These are phyloP conservation scores for Megalopta genalis DNA, from an alignment of 1,140 invertebrate species.

Conservation along the genomic window DNA sequence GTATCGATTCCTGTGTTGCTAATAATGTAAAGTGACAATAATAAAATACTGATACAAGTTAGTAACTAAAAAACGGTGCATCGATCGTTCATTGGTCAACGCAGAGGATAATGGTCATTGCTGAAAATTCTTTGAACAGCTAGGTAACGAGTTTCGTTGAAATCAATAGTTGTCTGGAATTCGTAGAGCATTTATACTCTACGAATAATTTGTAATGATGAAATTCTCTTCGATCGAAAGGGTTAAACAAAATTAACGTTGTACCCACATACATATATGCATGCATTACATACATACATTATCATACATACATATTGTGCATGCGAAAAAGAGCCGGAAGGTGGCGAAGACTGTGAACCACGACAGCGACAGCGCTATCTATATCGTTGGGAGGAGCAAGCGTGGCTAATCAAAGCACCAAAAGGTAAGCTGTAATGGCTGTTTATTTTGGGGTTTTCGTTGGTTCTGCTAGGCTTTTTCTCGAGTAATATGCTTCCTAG, in stretches of 20 bases:
- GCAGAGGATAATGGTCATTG: background rate
- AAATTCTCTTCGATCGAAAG: too few relatives aligned
- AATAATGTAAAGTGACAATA: background rate
- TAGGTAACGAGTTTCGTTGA: background rate
- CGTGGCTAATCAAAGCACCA: constrained; percentile 85
- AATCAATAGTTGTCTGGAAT: background rate
- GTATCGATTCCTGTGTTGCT: too few relatives aligned
- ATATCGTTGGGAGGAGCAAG: constrained; percentile 70
- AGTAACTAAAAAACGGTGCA: background rate
- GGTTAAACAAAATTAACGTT: constrained; percentile 5
- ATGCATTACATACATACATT: too few relatives aligned
- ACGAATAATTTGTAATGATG: background rate
- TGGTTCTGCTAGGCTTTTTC: constrained; percentile 60
- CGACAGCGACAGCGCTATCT: constrained; percentile 62
- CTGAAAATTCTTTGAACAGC: background rate
- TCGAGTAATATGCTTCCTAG: constrained; percentile 63
- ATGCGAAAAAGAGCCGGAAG: constrained; percentile 29
- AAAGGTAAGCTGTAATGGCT: constrained; percentile 81
- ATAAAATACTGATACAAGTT: background rate
- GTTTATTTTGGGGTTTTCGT: constrained; percentile 73
- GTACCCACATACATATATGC: too few relatives aligned
- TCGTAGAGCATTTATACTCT: background rate
- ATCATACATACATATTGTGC: too few relatives aligned
- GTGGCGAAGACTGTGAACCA: constrained; percentile 40
- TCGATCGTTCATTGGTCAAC: constrained; percentile 31